A percentile compares a stretch with the other conserved stretches of the same genome.
Conservation (phyloP, 2,888 invertebrate genomes). For the Pristionchus mayeri region DNA sequence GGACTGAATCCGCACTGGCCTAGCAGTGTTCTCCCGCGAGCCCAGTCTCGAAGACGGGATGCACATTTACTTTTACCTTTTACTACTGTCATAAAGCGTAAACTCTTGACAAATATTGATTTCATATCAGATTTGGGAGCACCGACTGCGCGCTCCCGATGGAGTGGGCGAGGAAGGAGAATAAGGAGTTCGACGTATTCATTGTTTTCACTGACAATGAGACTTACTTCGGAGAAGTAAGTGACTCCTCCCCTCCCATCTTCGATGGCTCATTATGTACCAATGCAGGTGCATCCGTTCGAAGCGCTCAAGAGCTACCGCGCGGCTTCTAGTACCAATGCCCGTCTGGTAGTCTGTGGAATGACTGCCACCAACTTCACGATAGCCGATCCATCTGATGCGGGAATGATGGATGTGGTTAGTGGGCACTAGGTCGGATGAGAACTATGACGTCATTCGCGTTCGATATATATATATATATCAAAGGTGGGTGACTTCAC, state of each 20-base stretch:
- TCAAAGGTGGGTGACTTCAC: too few relatives aligned
- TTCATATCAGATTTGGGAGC: slow-evolving; percentile 53
- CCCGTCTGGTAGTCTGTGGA: slow-evolving; percentile 70
- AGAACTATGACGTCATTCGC: too few relatives aligned
- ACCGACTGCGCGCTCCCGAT: slow-evolving; percentile 80
- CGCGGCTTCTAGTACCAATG: slow-evolving; percentile 73
- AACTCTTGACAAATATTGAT: neutral
- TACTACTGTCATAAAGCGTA: neutral
- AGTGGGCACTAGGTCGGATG: too few relatives aligned
- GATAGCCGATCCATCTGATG: slow-evolving; percentile 77
- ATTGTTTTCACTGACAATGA: slow-evolving; percentile 83
- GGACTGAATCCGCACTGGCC: too few relatives aligned
- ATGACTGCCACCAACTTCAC: slow-evolving; percentile 77
- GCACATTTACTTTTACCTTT: too few relatives aligned
- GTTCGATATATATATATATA: too few relatives aligned
- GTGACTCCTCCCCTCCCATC: slow-evolving; percentile 24
- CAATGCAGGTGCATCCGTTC: slow-evolving; percentile 78
- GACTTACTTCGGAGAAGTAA: slow-evolving; percentile 65
- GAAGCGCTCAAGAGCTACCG: slow-evolving; percentile 81
- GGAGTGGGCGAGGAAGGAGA: slow-evolving; percentile 82
- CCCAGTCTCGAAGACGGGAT: too few relatives aligned
- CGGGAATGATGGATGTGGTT: slow-evolving; percentile 73
- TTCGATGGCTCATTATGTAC: slow-evolving; percentile 44
- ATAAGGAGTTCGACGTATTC: slow-evolving; percentile 84
- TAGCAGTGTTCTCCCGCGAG: too few relatives aligned